phyloP scores from a whole-genome alignment of 2,797 vertebrate genomes.

The Phalloptychus januarius region DNA sequence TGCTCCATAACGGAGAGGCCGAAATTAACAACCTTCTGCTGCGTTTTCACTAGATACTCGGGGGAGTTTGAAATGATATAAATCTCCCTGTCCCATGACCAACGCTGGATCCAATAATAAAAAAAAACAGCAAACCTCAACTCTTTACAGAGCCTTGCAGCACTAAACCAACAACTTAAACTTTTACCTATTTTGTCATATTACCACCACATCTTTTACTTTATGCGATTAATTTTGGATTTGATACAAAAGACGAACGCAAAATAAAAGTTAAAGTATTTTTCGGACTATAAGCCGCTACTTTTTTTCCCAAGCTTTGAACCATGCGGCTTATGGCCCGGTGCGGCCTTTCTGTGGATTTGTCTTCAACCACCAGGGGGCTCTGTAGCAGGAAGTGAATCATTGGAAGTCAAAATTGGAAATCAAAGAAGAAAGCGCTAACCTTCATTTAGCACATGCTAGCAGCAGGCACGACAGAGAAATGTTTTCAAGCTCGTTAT shows the following conservation, averaged over 20 bases:
- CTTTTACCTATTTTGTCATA: not conserved
- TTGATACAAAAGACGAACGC: not conserved
- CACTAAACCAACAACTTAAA: not conserved
- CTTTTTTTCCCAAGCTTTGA: too few relatives aligned
- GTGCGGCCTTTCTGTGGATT: too few relatives aligned
- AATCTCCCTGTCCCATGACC: not conserved
- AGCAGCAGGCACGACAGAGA: too few relatives aligned
- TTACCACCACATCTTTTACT: not conserved
- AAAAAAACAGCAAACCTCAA: not conserved
- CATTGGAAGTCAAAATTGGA: too few relatives aligned
- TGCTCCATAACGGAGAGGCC: not conserved
- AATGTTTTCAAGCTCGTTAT: not conserved
- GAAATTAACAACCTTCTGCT: slow-evolving; percentile 9
- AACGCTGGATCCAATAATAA: not conserved
- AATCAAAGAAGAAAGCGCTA: too few relatives aligned
- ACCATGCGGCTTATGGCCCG: too few relatives aligned
- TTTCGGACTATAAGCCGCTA: too few relatives aligned
- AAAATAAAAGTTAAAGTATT: not conserved
- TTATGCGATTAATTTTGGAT: not conserved
- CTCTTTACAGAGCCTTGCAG: not conserved
- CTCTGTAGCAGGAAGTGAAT: too few relatives aligned
- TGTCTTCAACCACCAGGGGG: too few relatives aligned
- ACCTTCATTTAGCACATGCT: too few relatives aligned
- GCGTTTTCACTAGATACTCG: not conserved
- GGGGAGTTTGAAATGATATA: not conserved